phyloP scores from a whole-genome alignment of 2,797 vertebrate genomes.

The Carcharodon carcharias region DNA sequence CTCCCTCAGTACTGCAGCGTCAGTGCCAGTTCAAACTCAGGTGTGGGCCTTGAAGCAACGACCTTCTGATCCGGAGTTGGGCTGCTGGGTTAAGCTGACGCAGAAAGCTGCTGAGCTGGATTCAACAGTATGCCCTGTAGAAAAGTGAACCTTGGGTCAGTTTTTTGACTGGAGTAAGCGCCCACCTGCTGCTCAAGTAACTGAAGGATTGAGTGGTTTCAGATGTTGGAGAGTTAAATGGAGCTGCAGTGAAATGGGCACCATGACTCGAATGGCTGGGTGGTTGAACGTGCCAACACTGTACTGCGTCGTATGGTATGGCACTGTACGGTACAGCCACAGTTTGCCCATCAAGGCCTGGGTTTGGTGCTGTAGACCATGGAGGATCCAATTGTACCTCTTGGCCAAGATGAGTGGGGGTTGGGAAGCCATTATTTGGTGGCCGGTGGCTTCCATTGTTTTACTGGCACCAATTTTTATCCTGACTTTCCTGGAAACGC shows the following conservation, averaged over 20 bases:
- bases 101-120: neutral
- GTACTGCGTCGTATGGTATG: no score
- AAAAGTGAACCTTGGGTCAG: neutral
- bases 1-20: no score
- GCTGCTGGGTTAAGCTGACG: neutral
- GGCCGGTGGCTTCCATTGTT: neutral
- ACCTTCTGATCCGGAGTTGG: neutral
- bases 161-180: neutral
- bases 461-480: neutral
- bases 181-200: neutral
- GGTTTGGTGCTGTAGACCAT: neutral
- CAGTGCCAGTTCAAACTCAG: no score
- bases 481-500: neutral
- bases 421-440: neutral
- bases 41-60: neutral
- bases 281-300: neutral
- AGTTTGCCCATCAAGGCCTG: neutral
- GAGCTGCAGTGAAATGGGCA: neutral
- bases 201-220: neutral
- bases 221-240: neutral
- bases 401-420: neutral
- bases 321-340: neutral
- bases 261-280: neutral
- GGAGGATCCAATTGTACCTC: neutral
- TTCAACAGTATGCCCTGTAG: neutral